Percentiles rank a stretch among this genome's conserved stretches.
These are phyloP conservation scores for Sitophilus oryzae DNA, from an alignment of 1,140 invertebrate genomes.

Conservation along the genomic window DNA sequence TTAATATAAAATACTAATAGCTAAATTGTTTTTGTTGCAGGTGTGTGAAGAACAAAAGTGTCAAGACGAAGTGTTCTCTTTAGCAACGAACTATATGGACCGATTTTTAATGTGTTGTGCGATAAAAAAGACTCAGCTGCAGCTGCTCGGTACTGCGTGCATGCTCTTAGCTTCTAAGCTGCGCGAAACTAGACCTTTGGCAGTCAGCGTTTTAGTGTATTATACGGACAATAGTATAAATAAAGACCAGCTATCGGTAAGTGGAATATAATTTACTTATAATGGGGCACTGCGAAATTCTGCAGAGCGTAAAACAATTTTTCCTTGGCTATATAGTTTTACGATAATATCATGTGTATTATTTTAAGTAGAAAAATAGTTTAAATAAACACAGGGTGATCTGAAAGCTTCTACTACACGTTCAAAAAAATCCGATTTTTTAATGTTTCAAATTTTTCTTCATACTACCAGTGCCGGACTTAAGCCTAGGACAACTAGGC, in stretches of 20 bases:
- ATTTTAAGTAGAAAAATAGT: too few relatives aligned
- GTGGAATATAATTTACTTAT: constrained; percentile 48
- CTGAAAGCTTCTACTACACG: too few relatives aligned
- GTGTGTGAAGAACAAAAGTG: constrained; percentile 88
- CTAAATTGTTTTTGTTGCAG: constrained; percentile 63
- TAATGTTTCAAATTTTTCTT: too few relatives aligned
- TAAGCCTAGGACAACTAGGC: too few relatives aligned
- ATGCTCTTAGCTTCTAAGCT: constrained; percentile 88
- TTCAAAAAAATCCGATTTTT: too few relatives aligned
- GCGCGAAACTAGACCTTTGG: constrained; percentile 71
- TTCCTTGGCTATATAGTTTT: too few relatives aligned
- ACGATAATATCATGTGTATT: too few relatives aligned
- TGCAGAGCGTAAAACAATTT: too few relatives aligned
- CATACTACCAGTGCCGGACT: too few relatives aligned
- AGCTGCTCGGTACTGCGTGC: constrained; percentile 83
- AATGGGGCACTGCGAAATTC: too few relatives aligned
- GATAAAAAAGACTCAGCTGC: constrained; percentile 75
- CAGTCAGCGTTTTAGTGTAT: constrained; percentile 74
- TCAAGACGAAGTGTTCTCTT: constrained; percentile 84
- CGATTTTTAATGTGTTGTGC: constrained; percentile 78
- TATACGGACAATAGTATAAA: constrained; percentile 91
- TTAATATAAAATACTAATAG: too few relatives aligned
- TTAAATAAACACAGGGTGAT: too few relatives aligned
- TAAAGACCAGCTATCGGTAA: constrained; percentile 77
- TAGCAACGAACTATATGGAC: constrained; percentile 90